Base-by-base conservation (phyloP, 2,888 invertebrate species). In the Tholera decimalis region DNA sequence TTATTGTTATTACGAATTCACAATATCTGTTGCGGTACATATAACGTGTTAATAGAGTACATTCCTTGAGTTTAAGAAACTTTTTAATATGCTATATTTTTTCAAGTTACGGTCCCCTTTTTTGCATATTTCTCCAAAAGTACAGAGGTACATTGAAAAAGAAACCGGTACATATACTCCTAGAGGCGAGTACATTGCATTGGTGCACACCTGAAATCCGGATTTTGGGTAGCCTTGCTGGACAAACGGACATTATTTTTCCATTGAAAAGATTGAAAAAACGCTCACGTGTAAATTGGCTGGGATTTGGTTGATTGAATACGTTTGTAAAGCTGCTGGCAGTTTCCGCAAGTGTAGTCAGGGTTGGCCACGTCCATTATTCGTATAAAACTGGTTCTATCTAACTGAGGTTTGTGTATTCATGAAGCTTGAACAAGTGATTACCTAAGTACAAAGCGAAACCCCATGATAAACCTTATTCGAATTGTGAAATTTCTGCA, bases 281-380 rank as follows among this genome's bases (percentile, higher is more conserved):
- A 15, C 18, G 18, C 28, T 11, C 54, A 55, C 26, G 35, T 51
- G 39, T 5, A 24, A 37, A 24, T n/a, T 51, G 60, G 22, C 9
- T 8, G 22, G 33, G 22, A 47, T 28, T 30, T 26, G 55, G 46
- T 26, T 55, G 55, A 59, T 76, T 70, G 55, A 46, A 33, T 57
- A 35, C 13, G n/a, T 41, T 57, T 39, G 20, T 37, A n/a, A 28
- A 44, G 18, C 8, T 47, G 65, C 20, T 44, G 30, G 18, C 0
- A n/a, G 24, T 22, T 18, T 41, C 13, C 46, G 28, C 15, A 24
- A 20, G 15, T 35, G 35, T 30, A 3, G 9, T 50, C 62, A 71
- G 24, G 20, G 20, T 30, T 66, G 30, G 35, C 43, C 37, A 20
- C 24, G 30, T 51, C 63, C 18, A 24, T 61, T 28, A 15, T 18